Conservation (phyloP, 1,140 invertebrate species). For the Panonychus citri region DNA sequence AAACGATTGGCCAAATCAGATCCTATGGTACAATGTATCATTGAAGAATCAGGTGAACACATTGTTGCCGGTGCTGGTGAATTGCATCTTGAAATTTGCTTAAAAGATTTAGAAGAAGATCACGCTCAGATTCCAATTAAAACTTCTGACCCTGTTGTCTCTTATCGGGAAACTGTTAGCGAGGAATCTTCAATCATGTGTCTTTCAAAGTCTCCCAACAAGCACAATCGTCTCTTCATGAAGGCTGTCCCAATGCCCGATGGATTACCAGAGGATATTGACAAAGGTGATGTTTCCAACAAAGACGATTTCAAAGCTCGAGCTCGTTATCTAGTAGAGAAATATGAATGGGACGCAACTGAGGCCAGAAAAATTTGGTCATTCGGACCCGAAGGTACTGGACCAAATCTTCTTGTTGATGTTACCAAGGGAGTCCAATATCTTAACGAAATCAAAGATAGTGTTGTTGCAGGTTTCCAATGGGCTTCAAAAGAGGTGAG, state of each 20-base stretch:
- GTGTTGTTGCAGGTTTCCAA: slow-evolving; percentile 96
- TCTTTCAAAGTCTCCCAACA: slow-evolving; percentile 97
- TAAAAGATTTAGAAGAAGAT: slow-evolving; percentile 99
- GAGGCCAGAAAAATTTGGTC: slow-evolving; percentile 99
- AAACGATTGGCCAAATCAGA: slow-evolving; percentile 98
- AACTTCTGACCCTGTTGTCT: slow-evolving; percentile 96
- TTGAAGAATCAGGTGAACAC: slow-evolving; percentile 98
- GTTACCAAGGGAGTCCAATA: slow-evolving; percentile 94
- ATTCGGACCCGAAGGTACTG: slow-evolving; percentile 95
- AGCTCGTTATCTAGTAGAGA: slow-evolving; percentile 74
- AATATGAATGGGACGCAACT: slow-evolving; percentile 89
- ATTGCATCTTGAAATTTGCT: slow-evolving; percentile 96
- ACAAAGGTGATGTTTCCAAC: slow-evolving; percentile 77
- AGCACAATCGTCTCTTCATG: slow-evolving; percentile 98
- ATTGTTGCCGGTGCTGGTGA: slow-evolving; percentile 99
- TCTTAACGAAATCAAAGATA: slow-evolving; percentile 89
- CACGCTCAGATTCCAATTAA: slow-evolving; percentile 98
- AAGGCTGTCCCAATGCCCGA: slow-evolving; percentile 85
- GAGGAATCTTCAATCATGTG: slow-evolving; percentile 85
- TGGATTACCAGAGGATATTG: slow-evolving; percentile 89
- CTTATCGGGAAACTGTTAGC: slow-evolving; percentile 72
- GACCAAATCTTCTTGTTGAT: slow-evolving; percentile 90
- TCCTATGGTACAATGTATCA: slow-evolving; percentile 99
- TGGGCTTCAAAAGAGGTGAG: slow-evolving; percentile 86
- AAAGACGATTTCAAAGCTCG: slow-evolving; percentile 91